Evolutionary conservation across 2,113 vertebrate genomes (phyloP), one percentile per base, ranked within the genome.

Genomic region (Odocoileus hemionus): DNA sequence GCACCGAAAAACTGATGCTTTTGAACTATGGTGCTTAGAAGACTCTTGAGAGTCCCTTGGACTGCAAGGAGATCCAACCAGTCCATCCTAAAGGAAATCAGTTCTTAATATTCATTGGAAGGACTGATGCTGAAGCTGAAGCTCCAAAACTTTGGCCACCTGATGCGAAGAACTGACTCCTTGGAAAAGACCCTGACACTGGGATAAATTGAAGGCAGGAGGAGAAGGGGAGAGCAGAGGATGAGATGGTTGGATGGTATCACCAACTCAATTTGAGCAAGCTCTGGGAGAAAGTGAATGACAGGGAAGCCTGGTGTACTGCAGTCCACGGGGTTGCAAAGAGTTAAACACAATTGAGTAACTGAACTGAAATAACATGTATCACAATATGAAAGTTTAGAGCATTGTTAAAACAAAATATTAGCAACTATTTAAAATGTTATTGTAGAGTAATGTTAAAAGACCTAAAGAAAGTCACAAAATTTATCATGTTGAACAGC

Each of bases 401-500:
- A 74, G 21, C n/a, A 96, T 52, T 28, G 25, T 87, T 91, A 58
- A 47, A 92, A 76, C 28, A 87, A 80, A 90, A n/a, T 39, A 64
- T 45, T 67, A n/a, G 57, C 19, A 19, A 28, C 43, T 86, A 89
- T 57, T 86, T 91, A 50, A 92, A 95, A 80, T 91, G 15, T 61
- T 89, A 36, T 47, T 85, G 25, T 79, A 61, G 10, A 95, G 89
- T 70, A 86, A 85, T 57, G 7, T 60, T 88, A 76, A 70, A 58
- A 90, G 17, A n/a, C 15, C 26, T 67, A 58, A 95, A 52, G 57
- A 94, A 92, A 92, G 6, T 67, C 16, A 80, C 9, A 96, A 80
- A 87, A 11, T 57, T 8, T 30, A 5, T 55, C 45, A 61, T 19
- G 50, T 52, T 85, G 64, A 84, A 92, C 94, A 87, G 13, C 4